A percentile compares a stretch with the other conserved stretches of the same genome.
phyloP scores from a whole-genome alignment of 2,888 invertebrate species.

The Microctonus aethiopoides region DNA sequence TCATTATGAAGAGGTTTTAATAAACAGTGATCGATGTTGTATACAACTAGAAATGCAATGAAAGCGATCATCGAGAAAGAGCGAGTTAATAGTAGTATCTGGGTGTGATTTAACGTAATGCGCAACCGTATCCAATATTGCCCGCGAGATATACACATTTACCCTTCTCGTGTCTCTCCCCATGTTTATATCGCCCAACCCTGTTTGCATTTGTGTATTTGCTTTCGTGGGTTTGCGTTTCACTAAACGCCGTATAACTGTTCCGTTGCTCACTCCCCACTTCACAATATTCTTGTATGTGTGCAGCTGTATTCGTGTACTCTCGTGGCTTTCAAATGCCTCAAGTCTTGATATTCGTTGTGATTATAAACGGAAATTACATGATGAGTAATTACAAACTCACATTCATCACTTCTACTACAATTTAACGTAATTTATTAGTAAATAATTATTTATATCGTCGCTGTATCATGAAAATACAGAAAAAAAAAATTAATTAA shows the following conservation, averaged over 20 bases:
- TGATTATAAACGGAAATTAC: conserved; percentile 23
- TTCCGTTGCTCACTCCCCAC: conserved; percentile 21
- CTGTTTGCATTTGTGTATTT: conserved; percentile 35
- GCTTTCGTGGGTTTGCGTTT: conserved; percentile 34
- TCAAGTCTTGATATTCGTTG: conserved; percentile 22
- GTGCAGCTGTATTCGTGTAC: not conserved
- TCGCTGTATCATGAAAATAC: not conserved
- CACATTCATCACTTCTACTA: not conserved
- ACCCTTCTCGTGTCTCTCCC: not conserved
- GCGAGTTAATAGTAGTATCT: not conserved
- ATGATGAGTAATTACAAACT: conserved; percentile 26
- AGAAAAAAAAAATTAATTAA: not conserved
- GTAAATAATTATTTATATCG: not conserved
- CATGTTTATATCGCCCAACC: conserved; percentile 5
- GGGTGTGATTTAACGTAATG: conserved; percentile 42
- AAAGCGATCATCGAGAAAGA: conserved; percentile 15
- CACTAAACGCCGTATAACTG: conserved; percentile 36
- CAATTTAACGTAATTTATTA: not conserved
- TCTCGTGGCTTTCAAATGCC: not conserved
- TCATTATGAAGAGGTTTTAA: not conserved
- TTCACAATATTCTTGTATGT: not conserved
- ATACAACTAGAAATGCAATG: conserved; percentile 28
- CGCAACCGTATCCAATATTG: conserved; percentile 41
- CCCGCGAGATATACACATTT: conserved; percentile 25
- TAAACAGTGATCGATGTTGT: conserved; percentile 21